Conservation (phyloP, 2,113 vertebrate genomes). For the Lasiurus borealis region DNA sequence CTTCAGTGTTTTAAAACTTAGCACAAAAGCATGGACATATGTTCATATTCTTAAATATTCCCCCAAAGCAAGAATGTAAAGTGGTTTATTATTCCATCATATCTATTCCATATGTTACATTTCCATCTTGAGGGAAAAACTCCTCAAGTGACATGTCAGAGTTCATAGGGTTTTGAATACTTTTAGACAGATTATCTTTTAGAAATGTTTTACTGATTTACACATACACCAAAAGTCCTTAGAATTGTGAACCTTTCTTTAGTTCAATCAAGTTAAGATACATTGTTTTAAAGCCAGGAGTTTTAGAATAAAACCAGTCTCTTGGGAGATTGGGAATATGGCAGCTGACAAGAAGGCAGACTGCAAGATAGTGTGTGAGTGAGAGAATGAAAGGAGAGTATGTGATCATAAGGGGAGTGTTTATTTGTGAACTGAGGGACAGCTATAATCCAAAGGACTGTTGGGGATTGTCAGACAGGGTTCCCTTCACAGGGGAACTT, state of each 20-base stretch:
- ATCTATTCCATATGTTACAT: neutral
- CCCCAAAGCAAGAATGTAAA: neutral
- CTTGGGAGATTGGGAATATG: too few relatives aligned
- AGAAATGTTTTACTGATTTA: neutral
- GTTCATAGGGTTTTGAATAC: neutral
- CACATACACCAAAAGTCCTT: neutral
- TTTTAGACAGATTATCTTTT: neutral
- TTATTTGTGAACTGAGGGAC: too few relatives aligned
- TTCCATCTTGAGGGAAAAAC: neutral
- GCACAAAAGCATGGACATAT: neutral
- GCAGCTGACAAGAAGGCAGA: too few relatives aligned
- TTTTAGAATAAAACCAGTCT: neutral
- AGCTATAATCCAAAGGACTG: too few relatives aligned
- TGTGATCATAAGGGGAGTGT: too few relatives aligned
- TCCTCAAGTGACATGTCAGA: neutral
- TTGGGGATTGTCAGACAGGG: too few relatives aligned
- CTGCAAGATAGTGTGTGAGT: too few relatives aligned
- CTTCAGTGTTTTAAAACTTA: neutral
- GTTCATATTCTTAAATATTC: slow-evolving; percentile 29
- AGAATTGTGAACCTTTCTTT: neutral
- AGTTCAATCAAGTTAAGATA: neutral
- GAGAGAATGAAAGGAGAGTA: too few relatives aligned
- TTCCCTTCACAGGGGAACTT: too few relatives aligned
- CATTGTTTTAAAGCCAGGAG: neutral
- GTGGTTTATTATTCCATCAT: neutral